Conservation (phyloP, 2,797 vertebrate species). For the Catostomus latipinnis region DNA sequence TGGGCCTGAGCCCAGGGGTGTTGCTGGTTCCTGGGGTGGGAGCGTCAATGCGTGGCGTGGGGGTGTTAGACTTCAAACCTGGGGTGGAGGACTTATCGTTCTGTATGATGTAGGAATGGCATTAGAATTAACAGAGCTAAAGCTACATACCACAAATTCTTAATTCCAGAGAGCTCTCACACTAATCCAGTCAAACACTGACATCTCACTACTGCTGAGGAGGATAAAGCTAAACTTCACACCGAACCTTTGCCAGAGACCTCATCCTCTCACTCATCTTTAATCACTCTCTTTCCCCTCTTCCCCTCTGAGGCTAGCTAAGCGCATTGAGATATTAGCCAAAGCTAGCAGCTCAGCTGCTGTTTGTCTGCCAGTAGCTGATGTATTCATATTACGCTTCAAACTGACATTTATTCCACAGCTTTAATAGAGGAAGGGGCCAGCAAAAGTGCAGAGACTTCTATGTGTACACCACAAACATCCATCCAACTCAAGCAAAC, state of each 20-base stretch:
- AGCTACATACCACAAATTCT: conserved; percentile 54
- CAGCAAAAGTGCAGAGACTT: conserved; percentile 59
- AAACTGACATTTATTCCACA: conserved; percentile 73
- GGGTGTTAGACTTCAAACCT: conserved; percentile 94
- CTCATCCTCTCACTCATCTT: conserved; percentile 56
- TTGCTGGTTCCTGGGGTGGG: conserved; percentile 94
- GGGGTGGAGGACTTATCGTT: conserved; percentile 96
- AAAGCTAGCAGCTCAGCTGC: conserved; percentile 16
- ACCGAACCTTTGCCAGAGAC: conserved; percentile 64
- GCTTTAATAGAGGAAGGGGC: conserved; percentile 68
- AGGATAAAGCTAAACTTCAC: conserved; percentile 63
- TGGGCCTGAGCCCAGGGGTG: conserved; percentile 89
- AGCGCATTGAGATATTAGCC: conserved; percentile 52
- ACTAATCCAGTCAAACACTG: conserved; percentile 77
- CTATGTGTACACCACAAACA: conserved; percentile 13
- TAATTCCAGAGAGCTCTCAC: conserved; percentile 63
- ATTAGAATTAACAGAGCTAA: conserved; percentile 50
- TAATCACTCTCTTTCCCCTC: conserved; percentile 61
- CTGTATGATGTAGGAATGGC: conserved; percentile 70
- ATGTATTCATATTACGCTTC: conserved; percentile 31
- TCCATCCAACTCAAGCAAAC: conserved; percentile 33
- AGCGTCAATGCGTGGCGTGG: conserved; percentile 90
- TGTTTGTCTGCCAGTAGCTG: conserved; percentile 36
- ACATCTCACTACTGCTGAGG: conserved; percentile 71
- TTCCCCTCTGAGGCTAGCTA: conserved; percentile 47